Evolutionary conservation across 2,888 invertebrate genomes (phyloP), one percentile per base, ranked within the genome.

Genomic region (Dolichomitus sp.): DNA sequence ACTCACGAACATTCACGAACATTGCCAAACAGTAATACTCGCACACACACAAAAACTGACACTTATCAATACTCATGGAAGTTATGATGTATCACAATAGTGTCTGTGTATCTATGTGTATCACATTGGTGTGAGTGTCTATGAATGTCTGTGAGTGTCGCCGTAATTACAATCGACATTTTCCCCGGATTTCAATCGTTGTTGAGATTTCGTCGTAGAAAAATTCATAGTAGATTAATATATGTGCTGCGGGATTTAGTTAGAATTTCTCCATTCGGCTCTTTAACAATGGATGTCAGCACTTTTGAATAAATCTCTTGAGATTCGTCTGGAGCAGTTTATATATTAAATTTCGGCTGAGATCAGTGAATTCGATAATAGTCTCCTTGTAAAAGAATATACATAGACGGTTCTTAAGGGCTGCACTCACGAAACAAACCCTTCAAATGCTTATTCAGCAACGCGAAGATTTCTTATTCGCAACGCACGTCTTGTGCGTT

Each of bases 401-500:
- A 61, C 11, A 37, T 12, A 57, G 9, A 14, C 54, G 54, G 54
- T 27, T 27, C 19, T 23, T 5, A 9, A 65, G 48, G 14, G 9
- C 17, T 19, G 7, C 17, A 11, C 19, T 19, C 27, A 11, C 45
- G 23, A 63, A 63, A 68, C 54, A 69, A 69, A 63, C 74, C 30
- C 68, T 45, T 65, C 45, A 14, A 27, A 75, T 19, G 69, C 23
- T 17, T 45, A 17, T 11, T 1, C 37, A 14, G 27, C 27, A 27
- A 7, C 37, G 37, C 37, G 37, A 14, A 23, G 69, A 69, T 40
- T 42, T 69, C 23, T 17, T 70, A 45, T 54, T 54, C 54, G 14
- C n/a, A 63, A 45, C 14, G 42, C 27, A 27, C 65, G 42, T 65
- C 42, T 42, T 19, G 42, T 27, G n/a, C 65, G 65, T 45, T 72